A percentile compares a stretch with the other conserved stretches of the same genome.
Conservation (phyloP, 2,113 vertebrate species). For the Ctenomys sociabilis region DNA sequence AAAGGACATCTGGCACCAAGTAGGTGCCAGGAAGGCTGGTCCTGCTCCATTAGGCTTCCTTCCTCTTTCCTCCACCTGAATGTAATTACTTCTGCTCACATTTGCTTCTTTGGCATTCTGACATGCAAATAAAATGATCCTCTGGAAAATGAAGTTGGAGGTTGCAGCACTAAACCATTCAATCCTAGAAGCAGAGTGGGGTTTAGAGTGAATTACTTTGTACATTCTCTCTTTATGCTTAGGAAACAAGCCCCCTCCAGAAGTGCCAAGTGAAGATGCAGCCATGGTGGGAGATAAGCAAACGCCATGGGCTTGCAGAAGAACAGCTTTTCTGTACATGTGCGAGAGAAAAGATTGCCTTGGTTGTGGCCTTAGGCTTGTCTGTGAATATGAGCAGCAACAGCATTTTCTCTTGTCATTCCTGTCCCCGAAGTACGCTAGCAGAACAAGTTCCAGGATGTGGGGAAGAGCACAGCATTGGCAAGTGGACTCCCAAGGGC, state of each 20-base stretch:
- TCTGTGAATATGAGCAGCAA: neutral
- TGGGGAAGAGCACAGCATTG: neutral
- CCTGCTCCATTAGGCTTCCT: neutral
- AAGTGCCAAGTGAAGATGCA: neutral
- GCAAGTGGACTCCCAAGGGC: neutral
- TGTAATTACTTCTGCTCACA: neutral
- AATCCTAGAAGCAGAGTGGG: neutral
- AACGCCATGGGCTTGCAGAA: neutral
- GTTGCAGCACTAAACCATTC: neutral
- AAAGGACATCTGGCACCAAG: constrained; percentile 7
- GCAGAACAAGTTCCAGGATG: neutral
- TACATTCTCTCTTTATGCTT: neutral
- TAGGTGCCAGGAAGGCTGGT: neutral
- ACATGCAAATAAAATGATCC: neutral
- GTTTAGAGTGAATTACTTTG: neutral
- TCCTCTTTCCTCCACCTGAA: neutral
- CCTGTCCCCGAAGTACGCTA: neutral
- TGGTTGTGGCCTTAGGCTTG: neutral
- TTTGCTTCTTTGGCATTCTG: neutral
- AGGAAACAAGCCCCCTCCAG: neutral
- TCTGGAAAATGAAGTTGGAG: neutral
- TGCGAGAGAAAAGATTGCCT: neutral
- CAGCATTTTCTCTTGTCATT: neutral
- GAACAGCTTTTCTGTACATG: neutral
- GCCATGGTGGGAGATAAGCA: neutral